These are phyloP conservation scores for Parus major DNA, from an alignment of 2,113 vertebrate genomes.

Conservation along the genomic window DNA sequence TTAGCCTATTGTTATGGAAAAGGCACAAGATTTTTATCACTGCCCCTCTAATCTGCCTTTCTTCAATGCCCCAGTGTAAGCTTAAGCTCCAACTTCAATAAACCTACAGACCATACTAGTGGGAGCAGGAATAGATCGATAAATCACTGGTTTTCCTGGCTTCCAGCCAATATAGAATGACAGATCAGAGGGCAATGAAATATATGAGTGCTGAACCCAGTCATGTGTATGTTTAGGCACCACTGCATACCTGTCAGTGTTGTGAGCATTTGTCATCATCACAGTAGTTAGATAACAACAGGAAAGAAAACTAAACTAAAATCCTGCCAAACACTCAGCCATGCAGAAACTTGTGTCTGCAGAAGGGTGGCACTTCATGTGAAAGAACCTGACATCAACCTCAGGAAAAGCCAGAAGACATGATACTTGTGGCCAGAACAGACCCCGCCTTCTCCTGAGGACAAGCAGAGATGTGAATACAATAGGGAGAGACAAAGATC, in stretches of 20 bases:
- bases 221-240: neutral
- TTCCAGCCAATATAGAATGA: neutral
- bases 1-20: neutral
- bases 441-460: neutral
- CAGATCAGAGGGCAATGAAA: neutral
- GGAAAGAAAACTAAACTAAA: neutral
- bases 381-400: neutral
- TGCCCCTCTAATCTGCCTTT: neutral
- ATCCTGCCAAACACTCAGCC: neutral
- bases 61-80: neutral
- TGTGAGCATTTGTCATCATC: neutral
- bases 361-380: neutral
- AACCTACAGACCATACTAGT: neutral
- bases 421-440: accelerated
- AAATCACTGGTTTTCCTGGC: neutral
- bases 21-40: neutral
- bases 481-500: neutral
- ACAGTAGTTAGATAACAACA: neutral
- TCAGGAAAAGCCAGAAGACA: neutral
- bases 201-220: neutral
- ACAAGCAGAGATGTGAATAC: neutral
- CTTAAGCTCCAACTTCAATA: neutral
- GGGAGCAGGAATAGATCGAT: neutral
- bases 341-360: neutral
- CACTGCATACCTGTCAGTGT: neutral